Evolutionary conservation across 2,797 vertebrate species (phyloP), one percentile per base, ranked within the genome.

Genomic region (Enteromius radiatus): DNA sequence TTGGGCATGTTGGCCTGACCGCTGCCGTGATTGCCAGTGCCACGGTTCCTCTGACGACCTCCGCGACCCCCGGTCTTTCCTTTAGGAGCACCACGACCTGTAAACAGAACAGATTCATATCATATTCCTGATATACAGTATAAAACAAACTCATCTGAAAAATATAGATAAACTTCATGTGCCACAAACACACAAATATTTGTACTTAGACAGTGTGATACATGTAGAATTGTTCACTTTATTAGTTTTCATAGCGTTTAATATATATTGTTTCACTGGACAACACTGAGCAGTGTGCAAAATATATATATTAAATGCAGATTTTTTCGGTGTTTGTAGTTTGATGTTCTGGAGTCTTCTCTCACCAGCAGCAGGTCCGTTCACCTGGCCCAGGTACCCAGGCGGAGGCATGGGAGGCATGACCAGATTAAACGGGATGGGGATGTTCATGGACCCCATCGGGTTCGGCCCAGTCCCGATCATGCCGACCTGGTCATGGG

Each of bases 401-500:
- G 98, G 96, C 0, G 98, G 98, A 0, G 98, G 98, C 97, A 99
- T 97, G 0, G 98, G 98, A 0, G 98, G 98, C 97, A 99, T 98
- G 84, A 99, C 96, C 10, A 99, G 91, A 93, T 99, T 99, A 92
- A 99, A 99, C 0, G 98, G 98, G 83, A 99, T 99, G 23, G 97
- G 98, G 81, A 99, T 95, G 93, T 99, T 99, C 97, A 99, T 96
- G 4, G 98, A 96, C 0, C 97, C 94, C 91, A 99, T 96, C 0
- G 97, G 98, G 90, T 96, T 95, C 14, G 97, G 96, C 12, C 97
- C 97, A 0, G 97, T 94, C 0, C 98, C 97, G 76, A 99, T 99
- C 98, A 99, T 98, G 81, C 98, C 98, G 0, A 99, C 98, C 95
- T 99, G 98, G 92, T 99, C 98, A 0, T 99, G 98, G 6, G 98